Evolutionary conservation across 2,888 invertebrate species (phyloP), one percentile per base, ranked within the genome.

Genomic region (Netelia fuscicornis): DNA sequence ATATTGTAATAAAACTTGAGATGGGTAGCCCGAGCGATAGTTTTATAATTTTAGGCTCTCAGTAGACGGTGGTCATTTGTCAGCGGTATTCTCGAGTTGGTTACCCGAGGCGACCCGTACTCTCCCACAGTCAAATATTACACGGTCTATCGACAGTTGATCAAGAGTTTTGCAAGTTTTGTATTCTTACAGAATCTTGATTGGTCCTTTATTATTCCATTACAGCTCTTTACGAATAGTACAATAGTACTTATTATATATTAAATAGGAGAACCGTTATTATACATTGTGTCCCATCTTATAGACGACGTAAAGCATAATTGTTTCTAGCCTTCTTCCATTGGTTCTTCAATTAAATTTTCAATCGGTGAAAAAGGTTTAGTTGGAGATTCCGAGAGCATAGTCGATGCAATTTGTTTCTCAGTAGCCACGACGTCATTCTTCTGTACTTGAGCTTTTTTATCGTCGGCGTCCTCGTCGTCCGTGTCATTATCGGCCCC

Each of bases 401-500:
- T 37, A 60, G 37, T 6, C 30, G 74, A 62, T 9, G n/a, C 5
- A 11, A 23, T 23, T 11, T 60, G 6, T 17, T 76, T 81, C 17
- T 37, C 78, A 84, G 10, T 42, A n/a, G 17, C 17, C 30, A 44
- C 30, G n/a, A 42, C 17, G 20, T 20, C 20, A 62, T 2, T 30
- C 5, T 65, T n/a, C 30, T 58, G 72, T 9, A 74, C 80, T 76
- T 88, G 75, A 62, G 76, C 67, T 42, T 85, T 81, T 9, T 86
- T 80, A 67, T 91, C 87, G 20, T 91, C 92, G 83, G 95, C 95
- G 86, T 96, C 95, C 90, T 96, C 96, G 89, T 95, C 96, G 90
- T 96, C 96, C 1, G 95, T 95, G 84, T 95, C 95, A 44, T 95
- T 94, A 84, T 95, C 95, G 88, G 96, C 96, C 60, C 96, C 97